Conservation (phyloP, 2,888 invertebrate species). For the Marronus borbonicus region DNA sequence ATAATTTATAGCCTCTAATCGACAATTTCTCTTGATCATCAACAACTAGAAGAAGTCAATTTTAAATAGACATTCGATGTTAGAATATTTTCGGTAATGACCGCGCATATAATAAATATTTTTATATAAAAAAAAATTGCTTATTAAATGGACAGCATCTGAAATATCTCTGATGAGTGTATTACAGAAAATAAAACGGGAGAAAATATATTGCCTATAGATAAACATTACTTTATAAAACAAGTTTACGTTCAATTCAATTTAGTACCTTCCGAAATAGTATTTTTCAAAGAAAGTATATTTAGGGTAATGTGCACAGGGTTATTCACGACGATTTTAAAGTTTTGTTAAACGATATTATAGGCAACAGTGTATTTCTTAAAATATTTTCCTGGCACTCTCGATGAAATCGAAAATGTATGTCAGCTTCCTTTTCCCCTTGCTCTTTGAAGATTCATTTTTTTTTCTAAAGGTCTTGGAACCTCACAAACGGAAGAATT, state of each 20-base stretch:
- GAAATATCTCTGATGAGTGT: conserved; percentile 40
- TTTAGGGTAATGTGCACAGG: background rate
- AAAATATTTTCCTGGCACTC: too few relatives aligned
- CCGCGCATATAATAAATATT: conserved; percentile 36
- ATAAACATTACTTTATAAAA: conserved; percentile 39
- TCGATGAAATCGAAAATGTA: too few relatives aligned
- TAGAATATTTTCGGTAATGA: conserved; percentile 37
- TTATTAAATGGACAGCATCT: conserved; percentile 26
- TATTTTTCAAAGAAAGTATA: conserved; percentile 18
- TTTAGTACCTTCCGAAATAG: conserved; percentile 19
- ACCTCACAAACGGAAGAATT: too few relatives aligned
- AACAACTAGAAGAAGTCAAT: conserved; percentile 30
- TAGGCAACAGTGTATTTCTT: too few relatives aligned
- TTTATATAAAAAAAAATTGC: conserved; percentile 17
- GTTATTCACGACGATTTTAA: too few relatives aligned
- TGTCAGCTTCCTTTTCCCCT: too few relatives aligned
- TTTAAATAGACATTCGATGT: conserved; percentile 47
- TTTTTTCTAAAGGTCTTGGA: too few relatives aligned
- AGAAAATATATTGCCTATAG: conserved; percentile 31
- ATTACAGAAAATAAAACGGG: conserved; percentile 41
- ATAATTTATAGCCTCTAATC: conserved; percentile 35
- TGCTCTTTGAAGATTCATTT: too few relatives aligned
- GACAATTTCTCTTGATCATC: conserved; percentile 46
- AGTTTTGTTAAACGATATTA: background rate
- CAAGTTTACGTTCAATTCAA: conserved; percentile 31